These are phyloP conservation scores for Drosophila diplacantha DNA, from an alignment of 2,888 invertebrate species.

Conservation along the genomic window DNA sequence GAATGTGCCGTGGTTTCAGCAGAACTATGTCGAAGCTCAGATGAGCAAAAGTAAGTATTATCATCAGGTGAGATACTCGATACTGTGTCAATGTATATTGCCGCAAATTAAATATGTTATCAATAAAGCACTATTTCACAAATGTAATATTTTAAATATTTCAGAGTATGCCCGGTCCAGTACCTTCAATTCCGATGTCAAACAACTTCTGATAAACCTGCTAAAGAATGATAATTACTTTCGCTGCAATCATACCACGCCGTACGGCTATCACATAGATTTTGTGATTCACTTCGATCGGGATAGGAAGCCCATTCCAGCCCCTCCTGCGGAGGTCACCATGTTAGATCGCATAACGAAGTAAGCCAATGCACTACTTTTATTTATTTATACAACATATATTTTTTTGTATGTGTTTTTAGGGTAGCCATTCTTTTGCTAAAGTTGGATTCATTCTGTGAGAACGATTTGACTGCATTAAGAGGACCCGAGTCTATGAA, in stretches of 20 bases:
- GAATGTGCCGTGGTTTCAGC: constrained; percentile 85
- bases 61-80: not conserved
- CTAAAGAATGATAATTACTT: constrained; percentile 70
- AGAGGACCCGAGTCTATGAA: constrained; percentile 79
- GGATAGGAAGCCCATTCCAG: constrained; percentile 63
- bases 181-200: constrained; percentile 67
- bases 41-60: constrained; percentile 76
- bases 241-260: constrained; percentile 76
- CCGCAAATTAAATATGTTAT: too few relatives aligned
- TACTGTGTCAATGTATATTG: not conserved
- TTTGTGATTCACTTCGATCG: constrained; percentile 77
- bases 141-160: not conserved
- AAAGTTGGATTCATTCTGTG: constrained; percentile 77
- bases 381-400: not conserved
- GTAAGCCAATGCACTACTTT: constrained; percentile 45
- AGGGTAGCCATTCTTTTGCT: constrained; percentile 77
- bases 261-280: constrained; percentile 77
- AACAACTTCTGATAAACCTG: constrained; percentile 58
- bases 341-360: constrained; percentile 76
- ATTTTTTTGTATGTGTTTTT: not conserved
- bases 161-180: constrained; percentile 52
- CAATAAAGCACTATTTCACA: not conserved
- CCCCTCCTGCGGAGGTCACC: constrained; percentile 66
- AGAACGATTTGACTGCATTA: constrained; percentile 78
- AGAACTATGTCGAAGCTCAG: constrained; percentile 80